Percentiles rank a stretch among this genome's conserved stretches.
phyloP scores from a whole-genome alignment of 2,797 vertebrate species.

The Gymnothorax reevesii region DNA sequence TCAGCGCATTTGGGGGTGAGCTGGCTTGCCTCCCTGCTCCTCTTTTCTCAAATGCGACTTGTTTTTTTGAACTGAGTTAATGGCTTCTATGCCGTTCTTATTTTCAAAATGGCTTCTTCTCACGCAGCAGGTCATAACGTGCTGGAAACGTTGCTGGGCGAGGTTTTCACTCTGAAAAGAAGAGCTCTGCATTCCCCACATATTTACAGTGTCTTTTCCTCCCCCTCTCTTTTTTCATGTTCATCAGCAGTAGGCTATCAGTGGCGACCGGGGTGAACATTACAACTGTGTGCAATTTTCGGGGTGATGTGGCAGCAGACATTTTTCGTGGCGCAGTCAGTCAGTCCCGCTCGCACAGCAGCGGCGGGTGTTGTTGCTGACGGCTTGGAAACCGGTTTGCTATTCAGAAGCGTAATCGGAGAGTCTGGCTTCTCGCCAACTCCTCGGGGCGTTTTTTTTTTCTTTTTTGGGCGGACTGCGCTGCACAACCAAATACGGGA shows the following conservation, averaged over 20 bases:
- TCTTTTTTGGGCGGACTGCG: slow-evolving; percentile 39
- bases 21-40: slow-evolving; percentile 37
- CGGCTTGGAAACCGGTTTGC: slow-evolving; percentile 45
- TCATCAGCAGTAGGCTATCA: slow-evolving; percentile 15
- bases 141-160: slow-evolving; percentile 27
- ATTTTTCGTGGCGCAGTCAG: slow-evolving; percentile 30
- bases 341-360: slow-evolving; percentile 37
- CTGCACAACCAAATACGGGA: slow-evolving; percentile 73
- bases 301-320: slow-evolving; percentile 29
- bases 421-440: slow-evolving; percentile 64
- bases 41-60: slow-evolving; percentile 26
- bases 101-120: slow-evolving; percentile 43
- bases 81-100: slow-evolving; percentile 37
- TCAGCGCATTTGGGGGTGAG: slow-evolving; percentile 50
- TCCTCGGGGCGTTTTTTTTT: slow-evolving; percentile 30
- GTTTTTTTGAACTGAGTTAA: slow-evolving; percentile 29
- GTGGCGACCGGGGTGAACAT: slow-evolving; percentile 32
- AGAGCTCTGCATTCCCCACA: slow-evolving; percentile 22
- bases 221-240: slow-evolving; percentile 11
- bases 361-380: slow-evolving; percentile 23
- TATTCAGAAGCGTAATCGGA: slow-evolving; percentile 61
- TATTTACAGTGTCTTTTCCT: slow-evolving; percentile 13
- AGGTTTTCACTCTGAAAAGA: slow-evolving; percentile 20
- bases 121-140: slow-evolving; percentile 10
- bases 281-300: slow-evolving; percentile 35